A percentile compares a stretch with the other conserved stretches of the same genome.
Evolutionary conservation across 2,888 invertebrate genomes (phyloP).

Genomic region (Heliconius charithonia): DNA sequence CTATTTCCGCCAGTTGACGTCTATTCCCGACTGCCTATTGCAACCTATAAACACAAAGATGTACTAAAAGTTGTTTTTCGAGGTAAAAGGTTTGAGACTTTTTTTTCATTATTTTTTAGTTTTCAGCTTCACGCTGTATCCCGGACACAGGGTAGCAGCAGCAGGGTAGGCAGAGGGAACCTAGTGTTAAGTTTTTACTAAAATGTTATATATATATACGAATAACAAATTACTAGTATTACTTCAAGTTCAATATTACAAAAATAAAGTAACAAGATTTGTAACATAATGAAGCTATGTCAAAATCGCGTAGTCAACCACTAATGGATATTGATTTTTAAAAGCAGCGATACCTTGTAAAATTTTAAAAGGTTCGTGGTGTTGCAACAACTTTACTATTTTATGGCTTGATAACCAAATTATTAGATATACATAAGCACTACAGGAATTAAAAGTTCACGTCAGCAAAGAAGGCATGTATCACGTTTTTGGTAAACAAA

Average conservation of each 20-base stretch:
- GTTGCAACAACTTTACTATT: no score
- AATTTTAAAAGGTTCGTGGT: no score
- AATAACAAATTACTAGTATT: not conserved
- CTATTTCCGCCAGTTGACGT: conserved; percentile 21
- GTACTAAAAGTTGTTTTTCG: not conserved
- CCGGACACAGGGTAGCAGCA: no score
- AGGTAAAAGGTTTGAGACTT: not conserved
- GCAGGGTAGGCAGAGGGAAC: no score
- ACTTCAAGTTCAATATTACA: no score
- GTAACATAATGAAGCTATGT: no score
- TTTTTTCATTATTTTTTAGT: not conserved
- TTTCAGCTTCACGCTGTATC: not conserved
- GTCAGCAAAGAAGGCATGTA: not conserved
- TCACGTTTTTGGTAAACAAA: not conserved
- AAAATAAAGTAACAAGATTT: no score
- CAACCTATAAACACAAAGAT: conserved; percentile 20
- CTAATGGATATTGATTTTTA: no score
- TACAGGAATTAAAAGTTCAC: not conserved
- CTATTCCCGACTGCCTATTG: conserved; percentile 27
- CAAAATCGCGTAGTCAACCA: no score
- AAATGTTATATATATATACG: not conserved
- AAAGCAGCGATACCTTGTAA: no score
- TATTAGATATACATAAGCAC: not conserved
- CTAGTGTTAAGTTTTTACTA: no score
- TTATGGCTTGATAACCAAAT: not conserved